Conservation (phyloP, 1,140 invertebrate genomes). For the Hycleus cichorii region DNA sequence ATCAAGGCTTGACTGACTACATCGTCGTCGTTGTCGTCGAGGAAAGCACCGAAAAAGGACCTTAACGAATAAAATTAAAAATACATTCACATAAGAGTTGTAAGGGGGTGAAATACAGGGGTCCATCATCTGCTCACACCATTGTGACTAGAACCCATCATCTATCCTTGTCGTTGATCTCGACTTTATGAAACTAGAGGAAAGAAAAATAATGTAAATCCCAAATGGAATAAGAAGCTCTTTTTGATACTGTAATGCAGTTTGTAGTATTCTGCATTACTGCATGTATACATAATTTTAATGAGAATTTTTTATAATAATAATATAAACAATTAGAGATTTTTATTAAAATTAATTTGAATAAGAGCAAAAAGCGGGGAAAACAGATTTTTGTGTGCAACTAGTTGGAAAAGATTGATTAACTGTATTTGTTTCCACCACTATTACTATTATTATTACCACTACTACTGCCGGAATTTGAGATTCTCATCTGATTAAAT, state of each 20-base stretch:
- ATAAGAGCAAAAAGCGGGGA: too few species aligned
- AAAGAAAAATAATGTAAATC: slow-evolving; percentile 21
- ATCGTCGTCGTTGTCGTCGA: background rate
- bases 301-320: too few species aligned
- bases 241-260: slow-evolving; percentile 24
- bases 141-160: background rate
- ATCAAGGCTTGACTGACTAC: slow-evolving; percentile 9
- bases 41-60: slow-evolving; percentile 14
- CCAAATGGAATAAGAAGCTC: slow-evolving; percentile 22
- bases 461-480: too few species aligned
- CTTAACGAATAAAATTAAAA: slow-evolving; percentile 32
- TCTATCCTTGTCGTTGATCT: slow-evolving; percentile 4
- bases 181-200: slow-evolving; percentile 16
- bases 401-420: too few species aligned
- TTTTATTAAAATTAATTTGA: too few species aligned
- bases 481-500: too few species aligned
- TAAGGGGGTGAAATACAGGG: background rate
- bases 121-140: background rate
- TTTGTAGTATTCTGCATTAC: slow-evolving; percentile 7
- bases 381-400: too few species aligned
- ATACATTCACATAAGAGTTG: slow-evolving; percentile 22
- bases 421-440: too few species aligned
- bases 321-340: too few species aligned
- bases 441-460: too few species aligned
- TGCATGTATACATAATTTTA: too few species aligned